These are phyloP conservation scores for Eueides isabella DNA, from an alignment of 1,140 invertebrate species.

Conservation along the genomic window DNA sequence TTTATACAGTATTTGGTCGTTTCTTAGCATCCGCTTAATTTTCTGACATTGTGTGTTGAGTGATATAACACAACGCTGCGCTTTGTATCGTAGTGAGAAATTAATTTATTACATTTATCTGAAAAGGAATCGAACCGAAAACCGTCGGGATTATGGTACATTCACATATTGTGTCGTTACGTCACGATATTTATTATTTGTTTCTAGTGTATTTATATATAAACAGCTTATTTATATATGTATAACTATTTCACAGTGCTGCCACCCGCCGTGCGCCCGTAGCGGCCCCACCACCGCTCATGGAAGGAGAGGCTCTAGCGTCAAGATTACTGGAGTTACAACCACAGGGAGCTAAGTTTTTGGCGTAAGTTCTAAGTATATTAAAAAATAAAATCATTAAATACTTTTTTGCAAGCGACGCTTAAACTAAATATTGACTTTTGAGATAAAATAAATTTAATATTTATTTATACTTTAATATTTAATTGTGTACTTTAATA, in stretches of 20 bases:
- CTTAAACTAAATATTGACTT: not conserved
- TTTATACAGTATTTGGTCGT: too few species aligned
- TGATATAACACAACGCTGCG: not conserved
- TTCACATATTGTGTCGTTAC: too few species aligned
- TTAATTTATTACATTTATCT: not conserved
- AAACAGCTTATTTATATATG: not conserved
- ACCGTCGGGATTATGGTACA: too few species aligned
- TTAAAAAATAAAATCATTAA: not conserved
- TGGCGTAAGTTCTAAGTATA: constrained; percentile 87
- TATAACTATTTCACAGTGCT: constrained; percentile 82
- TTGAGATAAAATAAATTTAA: not conserved
- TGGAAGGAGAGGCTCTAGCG: constrained; percentile 97
- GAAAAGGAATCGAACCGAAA: not conserved
- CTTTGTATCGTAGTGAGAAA: too few species aligned
- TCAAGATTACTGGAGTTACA: constrained; percentile 96
- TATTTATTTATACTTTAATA: too few species aligned
- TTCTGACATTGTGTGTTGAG: not conserved
- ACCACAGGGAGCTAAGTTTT: constrained; percentile 96
- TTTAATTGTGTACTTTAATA: too few species aligned
- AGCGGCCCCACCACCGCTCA: constrained; percentile 95
- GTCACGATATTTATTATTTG: too few species aligned
- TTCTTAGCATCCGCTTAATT: too few species aligned
- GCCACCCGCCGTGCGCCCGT: constrained; percentile 85
- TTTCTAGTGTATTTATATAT: too few species aligned
- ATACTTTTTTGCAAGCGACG: too few species aligned